Evolutionary conservation across 2,797 vertebrate species (phyloP), one percentile per base, ranked within the genome.

Genomic region (Pseudochirops cupreus): DNA sequence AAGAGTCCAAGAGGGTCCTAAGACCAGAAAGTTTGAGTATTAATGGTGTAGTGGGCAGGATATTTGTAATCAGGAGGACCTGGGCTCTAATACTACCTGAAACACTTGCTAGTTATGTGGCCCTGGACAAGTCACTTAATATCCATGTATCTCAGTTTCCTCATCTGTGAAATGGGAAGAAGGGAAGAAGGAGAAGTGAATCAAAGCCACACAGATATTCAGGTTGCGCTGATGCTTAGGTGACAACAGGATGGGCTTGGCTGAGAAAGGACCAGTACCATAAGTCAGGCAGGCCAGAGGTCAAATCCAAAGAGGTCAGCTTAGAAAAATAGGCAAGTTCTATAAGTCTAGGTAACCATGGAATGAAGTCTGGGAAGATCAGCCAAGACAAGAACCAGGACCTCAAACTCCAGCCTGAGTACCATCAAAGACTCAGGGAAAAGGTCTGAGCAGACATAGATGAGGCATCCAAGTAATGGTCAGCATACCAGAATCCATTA

Each of bases 291-390:
- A 46, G 96, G 92, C 56, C 55, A 91, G 56, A 59, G 92, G 50
- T 90, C 89, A 91, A 56, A 67, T 93, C 39, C 90, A 56, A 62
- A 92, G n/a, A 57, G 87, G 62, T 89, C 74, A 92, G 46, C 46
- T 92, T 39, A 46, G 91, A 93, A 74, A 87, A 58, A 10, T 10
- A 91, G 59, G 10, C 33, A 89, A 46, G 16, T 95, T 4, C 56
- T 53, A 16, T n/a, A 74, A 39, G 14, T 39, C 59, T n/a, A 74
- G n/a, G n/a, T 5, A 74, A 39, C n/a, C 33, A 74, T 74, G 90
- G 39, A 74, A 92, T 92, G 33, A 56, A 56, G 39, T 91, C 59
- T 29, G 93, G 26, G 12, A 92, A 95, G 21, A 28, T 90, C 58
- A 50, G 3, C 1, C 92, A n/a, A 91, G 39, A 92, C 39, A 16